Evolutionary conservation across 2,113 vertebrate species (phyloP).

Genomic region (Rhegmatorhina hoffmannsi): DNA sequence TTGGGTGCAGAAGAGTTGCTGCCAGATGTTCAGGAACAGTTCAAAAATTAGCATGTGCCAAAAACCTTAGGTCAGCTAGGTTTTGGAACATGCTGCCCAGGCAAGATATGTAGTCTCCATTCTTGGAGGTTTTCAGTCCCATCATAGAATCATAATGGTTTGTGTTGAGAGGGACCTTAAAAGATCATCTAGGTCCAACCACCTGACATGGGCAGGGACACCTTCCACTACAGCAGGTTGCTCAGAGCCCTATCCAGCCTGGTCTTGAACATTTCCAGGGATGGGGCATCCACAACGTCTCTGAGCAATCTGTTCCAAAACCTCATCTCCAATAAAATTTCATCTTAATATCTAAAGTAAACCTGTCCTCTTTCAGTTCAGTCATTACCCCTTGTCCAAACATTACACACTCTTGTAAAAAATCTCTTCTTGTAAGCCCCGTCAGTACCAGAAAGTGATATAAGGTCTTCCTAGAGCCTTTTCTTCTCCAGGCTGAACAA

Average conservation of each 20-base stretch:
- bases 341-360: neutral
- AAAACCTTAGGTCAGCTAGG: neutral
- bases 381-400: too few relatives aligned
- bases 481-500: neutral
- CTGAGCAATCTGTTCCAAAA: neutral
- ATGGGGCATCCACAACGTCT: neutral
- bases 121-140: neutral
- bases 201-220: neutral
- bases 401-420: neutral
- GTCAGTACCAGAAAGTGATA: neutral
- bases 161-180: neutral
- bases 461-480: neutral
- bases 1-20: neutral
- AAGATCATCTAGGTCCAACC: neutral
- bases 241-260: neutral
- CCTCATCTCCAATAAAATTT: neutral
- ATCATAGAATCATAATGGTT: neutral
- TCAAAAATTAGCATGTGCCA: neutral
- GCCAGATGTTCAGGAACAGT: neutral
- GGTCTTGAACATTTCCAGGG: neutral
- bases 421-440: neutral
- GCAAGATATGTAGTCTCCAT: neutral
- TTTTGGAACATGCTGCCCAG: neutral
- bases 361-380: neutral
- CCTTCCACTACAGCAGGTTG: neutral